These are phyloP conservation scores for Acanthosoma haemorrhoidale DNA, from an alignment of 2,888 invertebrate species.

Conservation along the genomic window DNA sequence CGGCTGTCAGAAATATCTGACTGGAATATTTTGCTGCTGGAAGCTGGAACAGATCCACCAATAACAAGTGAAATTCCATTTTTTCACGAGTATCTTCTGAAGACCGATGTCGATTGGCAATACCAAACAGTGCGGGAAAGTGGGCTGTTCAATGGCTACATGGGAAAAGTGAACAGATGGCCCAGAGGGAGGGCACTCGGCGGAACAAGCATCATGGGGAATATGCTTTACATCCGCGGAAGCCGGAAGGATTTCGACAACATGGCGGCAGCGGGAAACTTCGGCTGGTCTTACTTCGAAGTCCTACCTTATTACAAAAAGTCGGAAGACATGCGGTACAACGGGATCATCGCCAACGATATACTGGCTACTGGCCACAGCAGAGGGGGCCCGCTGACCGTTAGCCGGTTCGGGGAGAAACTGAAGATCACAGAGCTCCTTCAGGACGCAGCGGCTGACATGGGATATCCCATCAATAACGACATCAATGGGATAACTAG, in stretches of 20 bases:
- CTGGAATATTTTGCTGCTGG: conserved; percentile 52
- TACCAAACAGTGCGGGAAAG: conserved; percentile 51
- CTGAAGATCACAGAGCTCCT: conserved; percentile 20
- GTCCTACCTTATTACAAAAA: conserved; percentile 50
- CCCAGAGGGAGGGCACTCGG: conserved; percentile 61
- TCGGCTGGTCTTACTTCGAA: conserved; percentile 56
- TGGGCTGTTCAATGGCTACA: conserved; percentile 46
- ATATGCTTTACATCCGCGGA: conserved; percentile 60
- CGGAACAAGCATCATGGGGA: conserved; percentile 60
- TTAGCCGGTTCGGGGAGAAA: conserved; percentile 31
- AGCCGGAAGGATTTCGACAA: conserved; percentile 58
- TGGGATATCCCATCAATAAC: conserved; percentile 29
- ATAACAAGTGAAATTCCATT: conserved; percentile 49
- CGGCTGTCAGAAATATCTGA: conserved; percentile 48
- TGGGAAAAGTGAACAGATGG: conserved; percentile 50
- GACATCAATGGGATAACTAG: conserved; percentile 32
- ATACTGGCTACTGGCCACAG: conserved; percentile 26
- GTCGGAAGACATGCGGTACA: conserved; percentile 43
- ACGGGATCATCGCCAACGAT: conserved; percentile 2
- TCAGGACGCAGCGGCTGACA: conserved; percentile 24
- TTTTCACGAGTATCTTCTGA: conserved; percentile 39
- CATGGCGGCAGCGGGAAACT: conserved; percentile 58
- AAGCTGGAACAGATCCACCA: conserved; percentile 53
- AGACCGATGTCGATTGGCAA: conserved; percentile 48
- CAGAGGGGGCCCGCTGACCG: conserved; percentile 28